Percentiles rank a stretch among this genome's conserved stretches.
Conservation (phyloP, 1,140 invertebrate genomes). For the Lepidurus apus region DNA sequence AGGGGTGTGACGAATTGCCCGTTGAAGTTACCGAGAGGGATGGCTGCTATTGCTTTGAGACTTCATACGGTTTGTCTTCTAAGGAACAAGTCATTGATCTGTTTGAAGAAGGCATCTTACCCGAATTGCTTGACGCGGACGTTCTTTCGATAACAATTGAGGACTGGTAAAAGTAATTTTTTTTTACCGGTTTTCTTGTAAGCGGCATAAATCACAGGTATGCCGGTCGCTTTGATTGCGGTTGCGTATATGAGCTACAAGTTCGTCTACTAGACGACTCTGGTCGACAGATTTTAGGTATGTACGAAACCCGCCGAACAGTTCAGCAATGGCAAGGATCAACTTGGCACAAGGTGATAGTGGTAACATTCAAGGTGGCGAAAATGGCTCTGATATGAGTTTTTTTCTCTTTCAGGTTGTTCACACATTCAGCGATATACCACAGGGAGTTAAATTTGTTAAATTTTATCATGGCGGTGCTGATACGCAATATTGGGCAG, state of each 20-base stretch:
- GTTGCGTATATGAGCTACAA: slow-evolving; percentile 36
- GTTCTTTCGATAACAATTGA: slow-evolving; percentile 43
- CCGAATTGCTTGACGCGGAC: slow-evolving; percentile 43
- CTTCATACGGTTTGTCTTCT: slow-evolving; percentile 44
- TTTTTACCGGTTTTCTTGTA: background rate
- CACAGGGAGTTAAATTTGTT: slow-evolving; percentile 41
- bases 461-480: slow-evolving; percentile 49
- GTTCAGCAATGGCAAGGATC: slow-evolving; percentile 38
- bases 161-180: slow-evolving; percentile 36
- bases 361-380: background rate
- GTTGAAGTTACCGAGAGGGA: slow-evolving; percentile 23
- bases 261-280: slow-evolving; percentile 34
- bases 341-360: slow-evolving; percentile 36
- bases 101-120: slow-evolving; percentile 41
- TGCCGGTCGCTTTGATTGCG: slow-evolving; percentile 40
- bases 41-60: slow-evolving; percentile 45
- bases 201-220: slow-evolving; percentile 34
- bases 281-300: slow-evolving; percentile 28
- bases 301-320: slow-evolving; percentile 30
- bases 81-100: slow-evolving; percentile 47
- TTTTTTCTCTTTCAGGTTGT: slow-evolving; percentile 35
- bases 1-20: slow-evolving; percentile 36
- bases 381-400: too few relatives aligned
- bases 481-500: slow-evolving; percentile 58
- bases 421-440: slow-evolving; percentile 41